Evolutionary conservation across 2,113 vertebrate genomes (phyloP).

Genomic region (Oceanites oceanicus): DNA sequence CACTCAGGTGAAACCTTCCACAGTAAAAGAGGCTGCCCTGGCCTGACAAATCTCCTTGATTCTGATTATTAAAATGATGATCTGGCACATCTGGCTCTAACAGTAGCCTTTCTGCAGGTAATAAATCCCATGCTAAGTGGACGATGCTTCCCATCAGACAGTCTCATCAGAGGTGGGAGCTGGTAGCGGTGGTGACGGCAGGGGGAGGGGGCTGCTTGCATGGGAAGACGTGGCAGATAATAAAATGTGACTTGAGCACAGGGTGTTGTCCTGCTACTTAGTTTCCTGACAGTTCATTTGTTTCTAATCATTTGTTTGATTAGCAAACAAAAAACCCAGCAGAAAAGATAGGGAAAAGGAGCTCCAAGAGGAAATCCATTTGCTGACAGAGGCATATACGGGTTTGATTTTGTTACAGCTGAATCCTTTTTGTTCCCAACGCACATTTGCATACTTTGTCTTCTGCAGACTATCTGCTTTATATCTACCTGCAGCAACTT

Average conservation of each 20-base stretch:
- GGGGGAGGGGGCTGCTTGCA: neutral
- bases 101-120: neutral
- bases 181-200: fast-evolving
- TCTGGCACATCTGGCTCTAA: neutral
- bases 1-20: neutral
- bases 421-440: neutral
- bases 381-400: neutral
- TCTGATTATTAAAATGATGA: slow-evolving; percentile 39
- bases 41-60: neutral
- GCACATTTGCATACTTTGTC: neutral
- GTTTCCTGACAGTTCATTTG: neutral
- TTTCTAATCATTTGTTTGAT: slow-evolving; percentile 20
- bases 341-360: neutral
- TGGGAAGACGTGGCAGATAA: neutral
- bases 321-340: neutral
- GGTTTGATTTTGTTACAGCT: neutral
- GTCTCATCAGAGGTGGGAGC: neutral
- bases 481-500: neutral
- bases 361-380: neutral
- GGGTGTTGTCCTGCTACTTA: neutral
- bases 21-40: neutral
- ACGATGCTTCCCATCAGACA: neutral
- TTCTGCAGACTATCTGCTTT: neutral
- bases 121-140: neutral
- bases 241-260: neutral